Evolutionary conservation across 2,888 invertebrate genomes (phyloP).

Genomic region (Troides aeacus): DNA sequence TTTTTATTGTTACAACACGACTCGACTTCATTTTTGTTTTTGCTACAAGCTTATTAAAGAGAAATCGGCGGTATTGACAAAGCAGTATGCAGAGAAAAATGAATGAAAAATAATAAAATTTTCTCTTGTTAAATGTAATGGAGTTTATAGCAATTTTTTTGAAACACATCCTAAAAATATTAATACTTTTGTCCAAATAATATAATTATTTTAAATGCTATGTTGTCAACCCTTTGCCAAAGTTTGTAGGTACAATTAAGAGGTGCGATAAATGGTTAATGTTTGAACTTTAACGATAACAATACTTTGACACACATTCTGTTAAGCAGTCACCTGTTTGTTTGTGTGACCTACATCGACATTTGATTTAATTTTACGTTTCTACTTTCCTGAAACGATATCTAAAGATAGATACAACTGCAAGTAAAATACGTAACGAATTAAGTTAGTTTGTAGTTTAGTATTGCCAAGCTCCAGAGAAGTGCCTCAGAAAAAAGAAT

Average conservation of each 20-base stretch:
- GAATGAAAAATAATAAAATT: no score
- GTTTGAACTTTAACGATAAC: slow-evolving; percentile 35
- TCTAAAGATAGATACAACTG: not conserved
- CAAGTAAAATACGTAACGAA: no score
- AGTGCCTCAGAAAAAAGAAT: no score
- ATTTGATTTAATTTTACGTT: slow-evolving; percentile 23
- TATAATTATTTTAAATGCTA: not conserved
- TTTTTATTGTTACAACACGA: not conserved
- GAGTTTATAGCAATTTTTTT: no score
- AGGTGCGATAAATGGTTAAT: slow-evolving; percentile 33
- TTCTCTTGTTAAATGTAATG: no score
- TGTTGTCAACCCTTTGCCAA: slow-evolving; percentile 20
- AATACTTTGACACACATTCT: slow-evolving; percentile 30
- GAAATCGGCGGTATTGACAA: not conserved
- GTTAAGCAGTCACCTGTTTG: slow-evolving; percentile 23
- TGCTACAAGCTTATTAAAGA: not conserved
- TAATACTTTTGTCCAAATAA: not conserved
- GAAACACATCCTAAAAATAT: no score
- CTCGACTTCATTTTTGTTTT: not conserved
- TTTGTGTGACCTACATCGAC: slow-evolving; percentile 33
- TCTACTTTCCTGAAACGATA: not conserved
- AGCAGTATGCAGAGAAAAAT: no score
- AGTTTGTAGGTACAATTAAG: slow-evolving; percentile 26
- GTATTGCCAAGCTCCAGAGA: no score
- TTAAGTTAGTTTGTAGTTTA: no score